phyloP scores from a whole-genome alignment of 1,140 invertebrate genomes.

The Conus betulinus region DNA sequence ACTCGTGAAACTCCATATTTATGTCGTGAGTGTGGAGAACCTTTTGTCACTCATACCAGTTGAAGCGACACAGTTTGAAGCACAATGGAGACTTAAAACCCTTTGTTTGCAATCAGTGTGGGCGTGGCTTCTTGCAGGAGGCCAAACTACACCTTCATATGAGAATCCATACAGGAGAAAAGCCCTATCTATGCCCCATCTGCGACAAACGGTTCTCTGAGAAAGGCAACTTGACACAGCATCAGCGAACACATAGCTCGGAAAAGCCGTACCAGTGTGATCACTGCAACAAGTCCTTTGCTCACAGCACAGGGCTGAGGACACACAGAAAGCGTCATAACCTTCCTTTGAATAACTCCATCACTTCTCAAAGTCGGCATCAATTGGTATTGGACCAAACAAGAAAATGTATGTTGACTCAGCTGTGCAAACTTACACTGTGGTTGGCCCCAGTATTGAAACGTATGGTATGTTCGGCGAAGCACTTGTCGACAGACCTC shows the following conservation, averaged over 20 bases:
- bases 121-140: constrained; percentile 24
- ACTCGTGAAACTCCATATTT: constrained; percentile 37
- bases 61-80: constrained; percentile 35
- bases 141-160: constrained; percentile 31
- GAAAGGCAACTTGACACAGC: constrained; percentile 31
- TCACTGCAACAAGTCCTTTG: constrained; percentile 36
- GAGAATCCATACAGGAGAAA: constrained; percentile 34
- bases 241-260: constrained; percentile 24
- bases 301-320: constrained; percentile 20
- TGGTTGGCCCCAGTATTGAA: constrained; percentile 30
- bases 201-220: constrained; percentile 37
- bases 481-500: constrained; percentile 15
- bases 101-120: constrained; percentile 30
- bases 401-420: constrained; percentile 34
- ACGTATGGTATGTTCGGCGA: constrained; percentile 29
- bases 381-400: constrained; percentile 8
- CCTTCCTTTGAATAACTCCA: constrained; percentile 14
- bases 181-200: constrained; percentile 26
- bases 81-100: constrained; percentile 32
- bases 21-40: constrained; percentile 38
- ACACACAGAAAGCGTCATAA: constrained; percentile 32
- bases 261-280: constrained; percentile 40
- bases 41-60: constrained; percentile 29
- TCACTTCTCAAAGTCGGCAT: not conserved
- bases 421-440: constrained; percentile 29